Conservation (phyloP, 2,888 invertebrate genomes). For the Parnassius orleans region DNA sequence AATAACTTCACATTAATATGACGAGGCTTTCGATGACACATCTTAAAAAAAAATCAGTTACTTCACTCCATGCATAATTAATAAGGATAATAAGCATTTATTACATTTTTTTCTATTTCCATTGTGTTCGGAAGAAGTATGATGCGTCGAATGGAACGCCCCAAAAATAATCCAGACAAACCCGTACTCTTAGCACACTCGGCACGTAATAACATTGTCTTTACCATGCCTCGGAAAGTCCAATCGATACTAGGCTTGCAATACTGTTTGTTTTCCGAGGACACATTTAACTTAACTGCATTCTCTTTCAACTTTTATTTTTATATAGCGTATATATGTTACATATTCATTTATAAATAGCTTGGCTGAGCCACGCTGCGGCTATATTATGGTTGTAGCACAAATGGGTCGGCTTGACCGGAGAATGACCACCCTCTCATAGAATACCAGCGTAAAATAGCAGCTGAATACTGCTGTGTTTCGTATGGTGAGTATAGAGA, state of each 20-base stretch:
- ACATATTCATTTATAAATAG: no score
- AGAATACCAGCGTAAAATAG: no score
- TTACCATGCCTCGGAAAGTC: slow-evolving; percentile 23
- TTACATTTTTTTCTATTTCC: slow-evolving; percentile 21
- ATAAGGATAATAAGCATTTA: slow-evolving; percentile 13
- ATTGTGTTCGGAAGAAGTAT: slow-evolving; percentile 19
- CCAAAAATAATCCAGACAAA: slow-evolving; percentile 26
- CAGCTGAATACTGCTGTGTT: no score
- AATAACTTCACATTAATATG: no score
- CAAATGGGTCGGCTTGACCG: no score
- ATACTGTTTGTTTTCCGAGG: neutral
- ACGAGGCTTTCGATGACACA: slow-evolving; percentile 5
- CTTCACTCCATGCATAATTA: slow-evolving; percentile 11
- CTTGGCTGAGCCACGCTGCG: no score
- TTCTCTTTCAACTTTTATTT: no score
- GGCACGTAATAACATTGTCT: slow-evolving; percentile 26
- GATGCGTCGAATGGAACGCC: slow-evolving; percentile 19
- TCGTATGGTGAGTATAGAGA: no score
- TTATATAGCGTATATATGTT: no score
- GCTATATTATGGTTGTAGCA: no score
- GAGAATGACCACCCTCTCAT: no score
- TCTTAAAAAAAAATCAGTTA: slow-evolving; percentile 2
- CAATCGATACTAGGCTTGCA: slow-evolving; percentile 15
- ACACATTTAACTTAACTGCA: neutral
- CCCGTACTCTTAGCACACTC: slow-evolving; percentile 19